Conservation (phyloP, 2,888 invertebrate genomes). For the Cheilosia scutellata region DNA sequence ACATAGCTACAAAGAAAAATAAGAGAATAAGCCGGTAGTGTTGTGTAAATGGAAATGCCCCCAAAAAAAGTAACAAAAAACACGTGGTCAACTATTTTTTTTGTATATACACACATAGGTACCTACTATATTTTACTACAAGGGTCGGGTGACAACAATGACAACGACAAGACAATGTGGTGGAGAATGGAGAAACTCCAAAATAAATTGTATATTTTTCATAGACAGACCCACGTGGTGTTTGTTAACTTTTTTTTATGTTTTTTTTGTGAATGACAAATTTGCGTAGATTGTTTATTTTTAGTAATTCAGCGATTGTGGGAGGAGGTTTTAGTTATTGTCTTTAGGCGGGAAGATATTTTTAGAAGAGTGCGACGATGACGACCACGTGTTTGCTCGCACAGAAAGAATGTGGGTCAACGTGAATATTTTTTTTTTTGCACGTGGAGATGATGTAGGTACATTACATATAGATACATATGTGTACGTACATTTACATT, state of each 20-base stretch:
- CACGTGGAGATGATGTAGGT: too few species aligned
- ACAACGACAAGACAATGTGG: slow-evolving; percentile 12
- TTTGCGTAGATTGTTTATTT: slow-evolving; percentile 12
- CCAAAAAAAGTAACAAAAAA: slow-evolving; percentile 32
- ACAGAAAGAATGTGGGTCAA: slow-evolving; percentile 29
- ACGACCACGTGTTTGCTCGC: slow-evolving; percentile 9
- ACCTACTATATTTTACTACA: slow-evolving; percentile 19
- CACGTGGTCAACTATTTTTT: slow-evolving; percentile 57
- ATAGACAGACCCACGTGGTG: slow-evolving; percentile 13
- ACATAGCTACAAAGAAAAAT: background rate
- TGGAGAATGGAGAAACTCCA: background rate
- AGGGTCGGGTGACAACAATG: background rate
- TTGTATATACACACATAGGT: background rate
- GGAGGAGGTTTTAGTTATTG: background rate
- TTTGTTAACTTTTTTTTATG: background rate
- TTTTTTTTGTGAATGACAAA: background rate
- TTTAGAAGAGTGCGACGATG: background rate
- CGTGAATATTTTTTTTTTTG: background rate
- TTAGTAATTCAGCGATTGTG: background rate
- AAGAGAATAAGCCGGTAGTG: slow-evolving; percentile 51
- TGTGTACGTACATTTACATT: too few species aligned
- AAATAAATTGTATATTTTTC: background rate
- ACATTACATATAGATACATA: background rate
- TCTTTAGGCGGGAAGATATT: slow-evolving; percentile 7
- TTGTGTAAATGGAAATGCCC: background rate